Base-by-base conservation (phyloP, 1,140 invertebrate species). In the Euborellia annulipes region DNA sequence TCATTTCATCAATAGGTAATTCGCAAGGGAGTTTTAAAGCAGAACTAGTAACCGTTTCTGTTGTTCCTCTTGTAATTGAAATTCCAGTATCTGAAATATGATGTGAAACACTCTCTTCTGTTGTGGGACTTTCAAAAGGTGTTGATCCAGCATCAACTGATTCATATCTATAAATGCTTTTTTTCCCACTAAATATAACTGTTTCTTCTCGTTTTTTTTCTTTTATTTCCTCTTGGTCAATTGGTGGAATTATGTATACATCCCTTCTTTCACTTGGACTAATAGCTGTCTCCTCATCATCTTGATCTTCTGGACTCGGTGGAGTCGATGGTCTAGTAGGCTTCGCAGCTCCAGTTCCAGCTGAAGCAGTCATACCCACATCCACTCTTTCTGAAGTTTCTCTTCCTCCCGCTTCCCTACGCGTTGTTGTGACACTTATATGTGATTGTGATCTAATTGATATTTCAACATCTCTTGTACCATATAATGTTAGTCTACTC, bases 51-150 rank as follows among this genome's bases (percentile, higher is more conserved):
- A 65, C 53, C 19, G 64, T 67, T 43, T 69, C 68, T 21, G 66
- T 64, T 36, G 64, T 66, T 16, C 62, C 65, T 52, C 64, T 49
- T 6, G 67, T 69, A 36, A 69, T 46, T 36, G 66, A 68, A 30
- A 70, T 71, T 9, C 68, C 68, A 11, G 68, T 70, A 52, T 70
- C 68, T 11, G 63, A 63, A 9, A 67, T 59, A 43, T 66, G 62
- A 52, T 70, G 67, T n/a, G 67, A 68, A 6, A 55, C 50, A 56
- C 67, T 70, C 40, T 62, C 64, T 39, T 70, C 69, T n/a, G 64
- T 66, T 14, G 52, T 50, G 6, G 66, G 61, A 18, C 64, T 67
- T 32, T 62, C 57, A 36, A 54, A 45, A 20, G 56, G 57, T 36
- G 61, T 55, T 7, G 57, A 55, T 20, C 50, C 52, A 39, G 53